Percentiles rank a stretch among this genome's conserved stretches.
These are phyloP conservation scores for Bombylius major DNA, from an alignment of 2,888 invertebrate species.

Conservation along the genomic window DNA sequence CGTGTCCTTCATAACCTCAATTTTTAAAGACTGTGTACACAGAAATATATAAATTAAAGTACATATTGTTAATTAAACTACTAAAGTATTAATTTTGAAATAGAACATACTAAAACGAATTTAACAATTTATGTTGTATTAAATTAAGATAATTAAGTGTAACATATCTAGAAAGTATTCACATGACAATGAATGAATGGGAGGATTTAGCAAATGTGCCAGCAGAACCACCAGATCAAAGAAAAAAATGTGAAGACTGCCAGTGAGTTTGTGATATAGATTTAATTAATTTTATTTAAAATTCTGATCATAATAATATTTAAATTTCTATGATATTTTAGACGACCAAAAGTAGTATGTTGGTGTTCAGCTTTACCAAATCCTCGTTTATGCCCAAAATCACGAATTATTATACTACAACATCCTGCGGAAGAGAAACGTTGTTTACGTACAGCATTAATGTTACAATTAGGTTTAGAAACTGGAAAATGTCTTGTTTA, in stretches of 20 bases:
- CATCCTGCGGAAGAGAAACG: constrained; percentile 90
- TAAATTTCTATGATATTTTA: constrained; percentile 29
- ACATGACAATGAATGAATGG: constrained; percentile 34
- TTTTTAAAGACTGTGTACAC: too few relatives aligned
- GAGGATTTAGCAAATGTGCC: constrained; percentile 59
- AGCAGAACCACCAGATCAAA: constrained; percentile 59
- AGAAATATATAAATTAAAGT: too few relatives aligned
- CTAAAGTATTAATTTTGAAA: too few relatives aligned
- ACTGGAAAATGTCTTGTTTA: constrained; percentile 56
- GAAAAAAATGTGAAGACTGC: constrained; percentile 59
- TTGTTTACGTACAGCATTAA: constrained; percentile 77
- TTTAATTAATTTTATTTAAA: background rate
- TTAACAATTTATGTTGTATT: too few relatives aligned
- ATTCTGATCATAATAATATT: background rate
- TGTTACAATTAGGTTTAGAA: constrained; percentile 65
- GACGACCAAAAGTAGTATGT: constrained; percentile 75
- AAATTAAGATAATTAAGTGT: too few relatives aligned
- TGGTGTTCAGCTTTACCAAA: constrained; percentile 78
- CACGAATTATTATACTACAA: constrained; percentile 69
- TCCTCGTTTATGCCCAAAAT: constrained; percentile 51
- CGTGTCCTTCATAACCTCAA: too few relatives aligned
- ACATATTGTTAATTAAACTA: too few relatives aligned
- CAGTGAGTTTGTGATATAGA: constrained; percentile 41
- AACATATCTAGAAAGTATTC: too few relatives aligned
- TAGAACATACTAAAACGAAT: too few relatives aligned